These are phyloP conservation scores for Plebejus argus DNA, from an alignment of 2,888 invertebrate genomes.

Conservation along the genomic window DNA sequence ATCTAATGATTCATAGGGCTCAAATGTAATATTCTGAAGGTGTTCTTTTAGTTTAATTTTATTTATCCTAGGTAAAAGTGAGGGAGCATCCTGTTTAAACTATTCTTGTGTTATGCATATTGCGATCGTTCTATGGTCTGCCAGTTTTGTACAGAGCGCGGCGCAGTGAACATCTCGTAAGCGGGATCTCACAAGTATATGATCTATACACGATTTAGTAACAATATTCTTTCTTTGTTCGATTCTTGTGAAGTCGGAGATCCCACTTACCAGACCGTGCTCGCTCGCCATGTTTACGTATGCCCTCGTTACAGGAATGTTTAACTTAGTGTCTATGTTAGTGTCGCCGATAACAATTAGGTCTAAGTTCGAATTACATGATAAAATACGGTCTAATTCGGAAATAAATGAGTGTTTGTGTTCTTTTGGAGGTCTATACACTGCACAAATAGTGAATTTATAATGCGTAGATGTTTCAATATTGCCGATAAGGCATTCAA, in stretches of 20 bases:
- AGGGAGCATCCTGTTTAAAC: not conserved
- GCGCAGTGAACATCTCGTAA: too few species aligned
- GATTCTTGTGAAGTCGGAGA: not conserved
- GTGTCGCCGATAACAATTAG: not conserved
- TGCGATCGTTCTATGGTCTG: not conserved
- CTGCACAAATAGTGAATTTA: not conserved
- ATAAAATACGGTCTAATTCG: not conserved
- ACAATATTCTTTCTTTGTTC: not conserved
- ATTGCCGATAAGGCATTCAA: not conserved
- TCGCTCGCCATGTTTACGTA: not conserved
- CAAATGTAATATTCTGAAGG: too few species aligned
- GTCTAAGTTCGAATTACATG: not conserved
- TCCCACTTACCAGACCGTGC: not conserved
- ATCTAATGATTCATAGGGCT: too few species aligned
- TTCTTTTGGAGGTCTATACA: not conserved
- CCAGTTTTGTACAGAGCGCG: too few species aligned
- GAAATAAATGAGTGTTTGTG: not conserved
- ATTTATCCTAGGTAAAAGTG: not conserved
- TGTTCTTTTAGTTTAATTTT: not conserved
- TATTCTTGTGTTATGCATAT: not conserved
- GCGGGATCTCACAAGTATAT: too few species aligned
- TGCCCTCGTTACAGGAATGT: not conserved
- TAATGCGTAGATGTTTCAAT: not conserved
- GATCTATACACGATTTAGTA: not conserved
- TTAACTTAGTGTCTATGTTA: not conserved